These are phyloP conservation scores for Lateolabrax maculatus DNA, from an alignment of 2,797 vertebrate genomes.

Conservation along the genomic window DNA sequence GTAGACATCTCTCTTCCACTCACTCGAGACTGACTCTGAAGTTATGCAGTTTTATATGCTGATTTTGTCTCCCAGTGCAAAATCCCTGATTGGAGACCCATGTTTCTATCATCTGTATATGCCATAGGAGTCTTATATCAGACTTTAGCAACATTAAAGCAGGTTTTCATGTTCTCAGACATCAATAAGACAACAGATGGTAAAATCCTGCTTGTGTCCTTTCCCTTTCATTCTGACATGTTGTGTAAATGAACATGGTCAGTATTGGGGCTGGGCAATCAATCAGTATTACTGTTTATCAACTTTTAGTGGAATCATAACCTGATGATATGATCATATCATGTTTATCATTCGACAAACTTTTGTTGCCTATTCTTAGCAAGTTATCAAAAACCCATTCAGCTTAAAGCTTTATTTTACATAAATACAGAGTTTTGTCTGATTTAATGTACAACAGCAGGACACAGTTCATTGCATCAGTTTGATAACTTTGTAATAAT, in stretches of 20 bases:
- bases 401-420: neutral
- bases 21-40: neutral
- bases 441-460: neutral
- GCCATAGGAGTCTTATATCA: neutral
- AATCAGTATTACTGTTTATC: neutral
- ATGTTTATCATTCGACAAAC: neutral
- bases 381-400: neutral
- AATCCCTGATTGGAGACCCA: neutral
- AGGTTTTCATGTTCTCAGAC: neutral
- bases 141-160: neutral
- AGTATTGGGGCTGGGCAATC: neutral
- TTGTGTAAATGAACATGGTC: neutral
- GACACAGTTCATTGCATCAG: neutral
- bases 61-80: neutral
- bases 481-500: neutral
- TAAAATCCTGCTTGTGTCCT: neutral
- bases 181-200: neutral
- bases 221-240: constrained; percentile 15
- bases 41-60: neutral
- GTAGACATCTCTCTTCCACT: neutral
- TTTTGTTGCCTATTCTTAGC: neutral
- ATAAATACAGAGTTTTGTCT: neutral
- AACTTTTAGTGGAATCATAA: neutral
- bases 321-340: neutral
- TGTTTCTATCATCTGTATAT: neutral